Conservation (phyloP, 2,797 vertebrate genomes). For the Ispidina picta region DNA sequence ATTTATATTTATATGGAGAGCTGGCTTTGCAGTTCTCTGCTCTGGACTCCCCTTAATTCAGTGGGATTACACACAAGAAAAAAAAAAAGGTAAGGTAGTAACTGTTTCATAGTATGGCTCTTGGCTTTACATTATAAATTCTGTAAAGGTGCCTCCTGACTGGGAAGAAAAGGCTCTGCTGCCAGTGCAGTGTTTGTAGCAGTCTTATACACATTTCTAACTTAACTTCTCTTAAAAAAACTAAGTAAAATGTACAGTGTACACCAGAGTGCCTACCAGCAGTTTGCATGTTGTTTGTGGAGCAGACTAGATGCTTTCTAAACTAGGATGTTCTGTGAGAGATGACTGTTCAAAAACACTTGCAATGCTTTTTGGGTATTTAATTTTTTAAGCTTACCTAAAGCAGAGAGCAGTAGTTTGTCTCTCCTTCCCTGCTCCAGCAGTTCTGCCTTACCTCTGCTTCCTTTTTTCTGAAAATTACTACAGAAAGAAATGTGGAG, state of each 20-base stretch:
- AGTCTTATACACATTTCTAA: neutral
- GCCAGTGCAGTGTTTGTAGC: neutral
- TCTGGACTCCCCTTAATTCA: neutral
- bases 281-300: neutral
- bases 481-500: neutral
- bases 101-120: neutral
- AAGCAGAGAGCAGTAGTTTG: neutral
- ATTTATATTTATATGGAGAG: neutral
- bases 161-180: neutral
- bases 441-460: neutral
- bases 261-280: neutral
- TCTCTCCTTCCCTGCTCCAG: neutral
- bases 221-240: neutral
- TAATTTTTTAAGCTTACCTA: neutral
- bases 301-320: neutral
- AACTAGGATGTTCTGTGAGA: neutral
- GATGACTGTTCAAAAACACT: neutral
- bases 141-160: neutral
- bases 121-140: neutral
- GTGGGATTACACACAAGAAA: neutral
- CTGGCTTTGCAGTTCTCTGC: neutral
- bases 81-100: neutral
- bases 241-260: neutral
- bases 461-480: neutral
- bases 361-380: neutral